Base-by-base conservation (phyloP, 1,140 invertebrate genomes). In the Drosophila orosa region DNA sequence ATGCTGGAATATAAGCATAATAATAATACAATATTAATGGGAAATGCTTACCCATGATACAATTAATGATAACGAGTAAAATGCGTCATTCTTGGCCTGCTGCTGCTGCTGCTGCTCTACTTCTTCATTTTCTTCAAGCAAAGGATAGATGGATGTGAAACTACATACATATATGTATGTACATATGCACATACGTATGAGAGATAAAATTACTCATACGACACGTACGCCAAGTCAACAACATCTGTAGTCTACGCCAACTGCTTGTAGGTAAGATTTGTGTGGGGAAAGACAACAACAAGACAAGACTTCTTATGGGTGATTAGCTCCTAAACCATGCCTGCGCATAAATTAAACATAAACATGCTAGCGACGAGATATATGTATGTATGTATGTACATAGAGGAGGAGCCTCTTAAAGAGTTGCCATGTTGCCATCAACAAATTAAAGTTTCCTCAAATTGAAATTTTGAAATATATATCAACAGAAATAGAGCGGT, bases 261-360 rank as follows among this genome's bases (percentile, higher is more conserved):
- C 25, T 62, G 60, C 24, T 62, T n/a, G 25, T 58, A 62, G 60
- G 60, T 62, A 59, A 59, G 37, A 63, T 62, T 58, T 62, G 55
- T 62, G 55, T 62, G 60, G 60, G 55, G 35, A 62, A 58, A 62
- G 52, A 39, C 52, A 55, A 63, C 60, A 58, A 62, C 31, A 39
- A 31, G 39, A 63, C 60, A 59, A 63, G 55, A 40, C 60, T 63
- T 60, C 57, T 63, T 63, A 63, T 60, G 60, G 60, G 58, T 63
- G 58, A 63, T 63, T 59, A 63, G 60, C 60, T 63, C 58, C 58
- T 60, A 63, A 63, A 59, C 55, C 60, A 63, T 63, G 60, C 58
- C 55, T 63, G 39, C 60, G 60, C 60, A 63, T 63, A 60, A 63
- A 63, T 63, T 63, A 63, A 63, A 63, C n/a, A 39, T 39, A 63